phyloP scores from a whole-genome alignment of 2,797 vertebrate genomes.

The Gouania willdenowi region DNA sequence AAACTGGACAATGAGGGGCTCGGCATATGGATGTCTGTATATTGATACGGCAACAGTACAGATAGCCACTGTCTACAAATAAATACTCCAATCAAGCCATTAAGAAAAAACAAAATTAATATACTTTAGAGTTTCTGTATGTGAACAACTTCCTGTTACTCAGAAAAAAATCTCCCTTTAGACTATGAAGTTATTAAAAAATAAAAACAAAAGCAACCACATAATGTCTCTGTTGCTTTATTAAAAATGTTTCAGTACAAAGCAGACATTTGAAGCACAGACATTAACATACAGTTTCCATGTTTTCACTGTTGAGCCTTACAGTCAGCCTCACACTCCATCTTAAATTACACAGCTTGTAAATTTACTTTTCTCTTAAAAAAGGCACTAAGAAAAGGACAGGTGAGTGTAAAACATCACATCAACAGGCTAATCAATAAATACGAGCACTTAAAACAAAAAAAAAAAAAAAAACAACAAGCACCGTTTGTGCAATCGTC shows the following conservation, averaged over 20 bases:
- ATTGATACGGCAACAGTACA: too few species aligned
- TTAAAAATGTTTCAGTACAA: constrained; percentile 47
- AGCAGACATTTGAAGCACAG: constrained; percentile 39
- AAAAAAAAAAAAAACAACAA: constrained; percentile 3
- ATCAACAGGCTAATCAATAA: constrained; percentile 48
- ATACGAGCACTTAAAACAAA: constrained; percentile 45
- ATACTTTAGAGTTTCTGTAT: too few species aligned
- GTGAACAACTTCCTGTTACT: too few species aligned
- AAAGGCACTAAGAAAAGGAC: constrained; percentile 50
- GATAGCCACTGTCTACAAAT: too few species aligned
- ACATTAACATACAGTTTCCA: constrained; percentile 30
- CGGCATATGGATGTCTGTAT: too few species aligned
- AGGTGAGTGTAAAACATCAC: constrained; percentile 9
- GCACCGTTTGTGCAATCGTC: constrained; percentile 28
- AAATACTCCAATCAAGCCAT: too few species aligned
- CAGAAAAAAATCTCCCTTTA: too few species aligned
- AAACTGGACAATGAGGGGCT: too few species aligned
- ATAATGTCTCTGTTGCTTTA: constrained; percentile 25
- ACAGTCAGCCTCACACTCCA: constrained; percentile 16
- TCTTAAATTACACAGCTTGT: constrained; percentile 2
- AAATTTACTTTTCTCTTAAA: constrained; percentile 6
- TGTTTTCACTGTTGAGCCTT: too few species aligned
- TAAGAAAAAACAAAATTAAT: too few species aligned
- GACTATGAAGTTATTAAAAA: too few species aligned
- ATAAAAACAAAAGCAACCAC: too few species aligned